These are phyloP conservation scores for Deilephila elpenor DNA, from an alignment of 2,888 invertebrate species.

Conservation along the genomic window DNA sequence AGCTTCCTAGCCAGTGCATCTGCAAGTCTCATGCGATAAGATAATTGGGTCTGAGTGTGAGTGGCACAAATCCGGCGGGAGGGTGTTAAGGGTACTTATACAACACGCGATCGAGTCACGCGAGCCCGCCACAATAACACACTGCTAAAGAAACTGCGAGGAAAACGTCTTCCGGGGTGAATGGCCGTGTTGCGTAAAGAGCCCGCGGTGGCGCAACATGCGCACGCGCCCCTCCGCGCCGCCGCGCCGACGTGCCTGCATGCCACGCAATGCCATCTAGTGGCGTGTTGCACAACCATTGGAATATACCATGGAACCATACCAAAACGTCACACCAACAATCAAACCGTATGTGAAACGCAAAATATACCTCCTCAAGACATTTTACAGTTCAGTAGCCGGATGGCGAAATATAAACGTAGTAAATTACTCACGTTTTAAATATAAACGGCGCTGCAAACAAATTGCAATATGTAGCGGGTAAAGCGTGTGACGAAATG, in stretches of 20 bases:
- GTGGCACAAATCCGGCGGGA: slow-evolving; percentile 63
- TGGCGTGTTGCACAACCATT: slow-evolving; percentile 42
- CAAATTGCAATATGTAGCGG: slow-evolving; percentile 64
- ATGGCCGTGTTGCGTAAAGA: slow-evolving; percentile 82
- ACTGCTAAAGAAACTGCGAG: slow-evolving; percentile 81
- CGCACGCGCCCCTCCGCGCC: slow-evolving; percentile 59
- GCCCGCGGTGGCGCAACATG: slow-evolving; percentile 72
- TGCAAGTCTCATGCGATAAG: slow-evolving; percentile 61
- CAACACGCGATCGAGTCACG: slow-evolving; percentile 78
- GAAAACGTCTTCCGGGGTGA: slow-evolving; percentile 84
- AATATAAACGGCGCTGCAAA: slow-evolving; percentile 44
- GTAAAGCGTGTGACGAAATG: slow-evolving; percentile 70
- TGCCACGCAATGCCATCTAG: slow-evolving; percentile 62
- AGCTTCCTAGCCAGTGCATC: slow-evolving; percentile 55
- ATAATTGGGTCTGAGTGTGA: slow-evolving; percentile 67
- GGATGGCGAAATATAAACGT: neutral
- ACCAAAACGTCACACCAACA: neutral
- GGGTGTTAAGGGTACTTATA: slow-evolving; percentile 60
- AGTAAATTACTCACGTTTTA: slow-evolving; percentile 31
- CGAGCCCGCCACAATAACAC: slow-evolving; percentile 78
- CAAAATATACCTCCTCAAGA: neutral
- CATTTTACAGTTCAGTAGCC: slow-evolving; percentile 6
- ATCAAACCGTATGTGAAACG: neutral
- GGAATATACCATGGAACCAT: slow-evolving; percentile 33
- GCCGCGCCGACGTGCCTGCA: slow-evolving; percentile 46